A percentile compares a stretch with the other conserved stretches of the same genome.
These are phyloP conservation scores for Parambassis ranga DNA, from an alignment of 2,797 vertebrate genomes.

Conservation along the genomic window DNA sequence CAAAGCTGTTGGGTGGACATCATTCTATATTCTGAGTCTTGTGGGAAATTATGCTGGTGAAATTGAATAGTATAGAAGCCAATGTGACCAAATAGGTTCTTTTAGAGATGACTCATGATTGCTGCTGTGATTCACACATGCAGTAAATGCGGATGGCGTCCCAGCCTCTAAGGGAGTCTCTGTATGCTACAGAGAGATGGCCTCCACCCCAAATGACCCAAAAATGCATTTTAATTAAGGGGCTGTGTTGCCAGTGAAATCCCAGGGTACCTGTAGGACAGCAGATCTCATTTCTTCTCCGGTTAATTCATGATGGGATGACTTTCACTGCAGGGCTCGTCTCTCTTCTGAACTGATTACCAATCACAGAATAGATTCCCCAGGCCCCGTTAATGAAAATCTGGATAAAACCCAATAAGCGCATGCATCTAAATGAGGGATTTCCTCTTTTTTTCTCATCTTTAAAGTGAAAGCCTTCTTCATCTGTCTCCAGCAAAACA, in stretches of 20 bases:
- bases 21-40: constrained; percentile 4
- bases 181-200: constrained; percentile 17
- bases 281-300: constrained; percentile 35
- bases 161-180: constrained; percentile 42
- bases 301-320: constrained; percentile 31
- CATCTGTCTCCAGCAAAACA: too few species aligned
- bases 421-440: constrained; percentile 30
- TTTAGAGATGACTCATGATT: constrained; percentile 33
- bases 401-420: constrained; percentile 21
- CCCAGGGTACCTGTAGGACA: constrained; percentile 15
- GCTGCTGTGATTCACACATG: constrained; percentile 33
- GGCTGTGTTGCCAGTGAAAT: constrained; percentile 27
- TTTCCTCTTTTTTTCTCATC: constrained; percentile 6
- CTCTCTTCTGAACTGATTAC: constrained; percentile 41
- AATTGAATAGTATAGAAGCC: constrained; percentile 12
- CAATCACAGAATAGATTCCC: constrained; percentile 24
- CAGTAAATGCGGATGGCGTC: constrained; percentile 7
- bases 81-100: constrained; percentile 5
- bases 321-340: constrained; percentile 11
- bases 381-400: constrained; percentile 36
- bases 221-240: constrained; percentile 46
- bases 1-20: constrained; percentile 16
- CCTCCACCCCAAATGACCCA: constrained; percentile 39
- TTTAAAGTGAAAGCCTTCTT: too few species aligned
- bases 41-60: constrained; percentile 25